Percentiles rank a stretch among this genome's conserved stretches.
phyloP scores from a whole-genome alignment of 2,113 vertebrate species.

The Anarrhichthys ocellatus region DNA sequence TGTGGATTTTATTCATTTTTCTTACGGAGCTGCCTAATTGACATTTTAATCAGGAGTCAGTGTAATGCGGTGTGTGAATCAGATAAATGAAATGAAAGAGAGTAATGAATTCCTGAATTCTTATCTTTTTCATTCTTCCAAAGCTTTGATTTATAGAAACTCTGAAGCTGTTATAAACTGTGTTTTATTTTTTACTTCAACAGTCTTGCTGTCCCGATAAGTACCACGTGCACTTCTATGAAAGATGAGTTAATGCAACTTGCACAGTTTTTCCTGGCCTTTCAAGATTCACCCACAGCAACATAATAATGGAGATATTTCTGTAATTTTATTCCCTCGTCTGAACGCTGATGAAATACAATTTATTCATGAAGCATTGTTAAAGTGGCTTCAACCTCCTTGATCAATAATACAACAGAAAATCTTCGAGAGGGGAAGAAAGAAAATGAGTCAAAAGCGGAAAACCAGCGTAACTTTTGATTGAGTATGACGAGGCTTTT shows the following conservation, averaged over 20 bases:
- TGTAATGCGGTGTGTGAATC: slow-evolving; percentile 26
- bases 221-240: background rate
- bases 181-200: slow-evolving; percentile 23
- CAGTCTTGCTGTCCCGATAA: background rate
- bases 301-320: slow-evolving; percentile 9
- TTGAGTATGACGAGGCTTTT: slow-evolving; percentile 39
- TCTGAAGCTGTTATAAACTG: slow-evolving; percentile 16
- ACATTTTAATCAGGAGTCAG: slow-evolving; percentile 39
- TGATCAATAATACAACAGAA: slow-evolving; percentile 72
- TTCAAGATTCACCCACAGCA: slow-evolving; percentile 9
- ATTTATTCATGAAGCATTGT: slow-evolving; percentile 51
- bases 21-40: slow-evolving; percentile 30
- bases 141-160: slow-evolving; percentile 37
- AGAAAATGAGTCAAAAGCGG: slow-evolving; percentile 29
- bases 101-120: slow-evolving; percentile 32
- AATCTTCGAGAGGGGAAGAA: slow-evolving; percentile 32
- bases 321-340: slow-evolving; percentile 27
- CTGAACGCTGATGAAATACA: slow-evolving; percentile 41
- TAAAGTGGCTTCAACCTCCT: slow-evolving; percentile 28
- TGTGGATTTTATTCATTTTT: slow-evolving; percentile 26
- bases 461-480: slow-evolving; percentile 44
- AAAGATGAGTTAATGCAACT: background rate
- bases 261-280: background rate
- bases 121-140: slow-evolving; percentile 23
- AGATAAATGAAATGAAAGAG: slow-evolving; percentile 49